Evolutionary conservation across 2,888 invertebrate species (phyloP).

Genomic region (Eudiplozoon nipponicum): DNA sequence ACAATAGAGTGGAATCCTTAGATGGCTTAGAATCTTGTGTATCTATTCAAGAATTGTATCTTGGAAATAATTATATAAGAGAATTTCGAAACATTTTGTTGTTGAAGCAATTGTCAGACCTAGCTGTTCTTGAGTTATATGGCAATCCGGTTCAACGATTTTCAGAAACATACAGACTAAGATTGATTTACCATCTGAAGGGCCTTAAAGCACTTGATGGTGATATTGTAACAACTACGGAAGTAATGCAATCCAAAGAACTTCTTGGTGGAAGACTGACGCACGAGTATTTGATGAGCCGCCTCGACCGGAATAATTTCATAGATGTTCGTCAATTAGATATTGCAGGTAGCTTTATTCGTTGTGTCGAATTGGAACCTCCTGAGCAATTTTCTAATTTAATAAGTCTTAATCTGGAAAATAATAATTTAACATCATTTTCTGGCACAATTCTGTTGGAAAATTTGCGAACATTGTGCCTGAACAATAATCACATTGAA

Average conservation of each 20-base stretch:
- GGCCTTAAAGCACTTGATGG: conserved; percentile 26
- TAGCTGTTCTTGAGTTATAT: conserved; percentile 25
- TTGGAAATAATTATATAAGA: conserved; percentile 23
- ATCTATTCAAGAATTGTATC: conserved; percentile 24
- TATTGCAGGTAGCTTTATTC: conserved; percentile 23
- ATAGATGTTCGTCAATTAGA: conserved; percentile 25
- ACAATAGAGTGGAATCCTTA: conserved; percentile 22
- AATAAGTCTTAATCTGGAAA: conserved; percentile 26
- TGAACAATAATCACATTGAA: conserved; percentile 27
- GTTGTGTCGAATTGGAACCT: conserved; percentile 24
- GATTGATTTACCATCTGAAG: conserved; percentile 26
- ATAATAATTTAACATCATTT: conserved; percentile 26
- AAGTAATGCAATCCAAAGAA: conserved; percentile 22
- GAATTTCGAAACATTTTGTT: conserved; percentile 25
- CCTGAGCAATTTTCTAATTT: conserved; percentile 23
- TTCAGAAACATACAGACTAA: conserved; percentile 25
- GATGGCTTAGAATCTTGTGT: conserved; percentile 20
- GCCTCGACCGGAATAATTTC: conserved; percentile 23
- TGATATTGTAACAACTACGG: conserved; percentile 20
- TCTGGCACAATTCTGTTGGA: conserved; percentile 24
- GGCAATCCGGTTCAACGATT: conserved; percentile 23
- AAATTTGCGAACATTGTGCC: conserved; percentile 25
- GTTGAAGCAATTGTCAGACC: conserved; percentile 22
- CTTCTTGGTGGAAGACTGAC: conserved; percentile 26
- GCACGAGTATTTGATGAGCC: conserved; percentile 26